Evolutionary conservation across 2,113 vertebrate species (phyloP), one percentile per base, ranked within the genome.

Genomic region (Eclectus roratus): DNA sequence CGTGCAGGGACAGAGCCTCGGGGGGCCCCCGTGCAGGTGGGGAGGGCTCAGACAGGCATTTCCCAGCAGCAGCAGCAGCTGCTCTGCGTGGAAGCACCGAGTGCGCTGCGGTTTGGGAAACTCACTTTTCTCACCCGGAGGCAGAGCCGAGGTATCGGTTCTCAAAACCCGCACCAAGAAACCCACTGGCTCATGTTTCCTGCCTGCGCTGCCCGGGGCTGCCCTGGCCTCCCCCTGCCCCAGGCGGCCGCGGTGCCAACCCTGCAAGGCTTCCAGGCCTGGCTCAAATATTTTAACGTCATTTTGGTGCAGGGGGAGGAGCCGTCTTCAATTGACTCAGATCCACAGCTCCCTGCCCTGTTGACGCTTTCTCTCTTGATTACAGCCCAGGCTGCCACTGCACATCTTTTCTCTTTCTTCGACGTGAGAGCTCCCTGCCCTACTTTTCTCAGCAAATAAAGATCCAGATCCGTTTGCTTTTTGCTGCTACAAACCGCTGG

Each of bases 301-400:
- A 86, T 86, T 95, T 93, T 93, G 85, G 80, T 92, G 94, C 85
- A 96, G 69, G 92, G 91, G 94, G 88, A 91, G 93, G 95, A 97
- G 96, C 88, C 0, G 17, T 29, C 68, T 78, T n/a, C 15, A 39
- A 50, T 1, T 79, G 92, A 47, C 60, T 93, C 85, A 50, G 21
- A 69, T 35, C 81, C 61, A 55, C 79, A 55, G 91, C 60, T 95
- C 78, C 88, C 84, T 37, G 70, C n/a, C 50, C 3, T 14, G 5
- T 2, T 39, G 72, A 49, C 3, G 55, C 50, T 88, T 68, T 79
- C 81, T 72, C 89, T 90, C 50, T 63, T 1, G 1, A 33, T 66
- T 28, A 28, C 91, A 88, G n/a, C 87, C 68, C 10, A 0, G 43
- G 80, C 89, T 28, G 31, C 77, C 4, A 5, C 60, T 1, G 24